Percentiles rank a stretch among this genome's conserved stretches.
These are phyloP conservation scores for Drosophila ustulata DNA, from an alignment of 2,888 invertebrate genomes.

Conservation along the genomic window DNA sequence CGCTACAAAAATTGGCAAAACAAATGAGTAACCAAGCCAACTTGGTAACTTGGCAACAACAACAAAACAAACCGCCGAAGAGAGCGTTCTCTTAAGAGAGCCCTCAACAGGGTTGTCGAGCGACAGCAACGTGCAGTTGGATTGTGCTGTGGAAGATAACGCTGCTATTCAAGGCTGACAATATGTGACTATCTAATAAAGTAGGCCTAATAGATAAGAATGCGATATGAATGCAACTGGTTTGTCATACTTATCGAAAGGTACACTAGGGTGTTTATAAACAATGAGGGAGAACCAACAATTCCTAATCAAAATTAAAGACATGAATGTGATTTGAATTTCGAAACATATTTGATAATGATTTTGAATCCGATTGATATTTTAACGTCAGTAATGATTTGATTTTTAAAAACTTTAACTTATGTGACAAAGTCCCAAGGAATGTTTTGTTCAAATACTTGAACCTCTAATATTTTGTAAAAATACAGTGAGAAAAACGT, in stretches of 20 bases:
- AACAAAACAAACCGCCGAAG: slow-evolving; percentile 39
- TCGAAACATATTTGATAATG: no score
- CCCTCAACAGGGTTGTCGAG: slow-evolving; percentile 42
- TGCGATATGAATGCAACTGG: slow-evolving; percentile 18
- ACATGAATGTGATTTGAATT: no score
- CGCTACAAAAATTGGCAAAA: slow-evolving; percentile 78
- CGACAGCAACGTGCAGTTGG: not conserved
- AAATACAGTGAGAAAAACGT: no score
- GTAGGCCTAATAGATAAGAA: slow-evolving; percentile 27
- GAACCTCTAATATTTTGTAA: no score
- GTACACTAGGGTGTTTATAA: no score
- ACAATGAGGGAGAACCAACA: no score
- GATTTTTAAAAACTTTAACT: no score
- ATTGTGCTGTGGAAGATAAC: slow-evolving; percentile 15
- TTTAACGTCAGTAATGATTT: no score
- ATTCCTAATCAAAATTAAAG: no score
- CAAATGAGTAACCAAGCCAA: slow-evolving; percentile 80
- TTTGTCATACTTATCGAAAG: not conserved
- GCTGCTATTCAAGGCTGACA: slow-evolving; percentile 43
- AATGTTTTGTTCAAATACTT: no score
- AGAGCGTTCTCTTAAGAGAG: slow-evolving; percentile 35
- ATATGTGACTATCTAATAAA: slow-evolving; percentile 13
- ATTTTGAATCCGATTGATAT: no score
- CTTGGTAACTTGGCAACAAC: slow-evolving; percentile 75
- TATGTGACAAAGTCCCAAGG: no score